These are phyloP conservation scores for Onchidella celtica DNA, from an alignment of 2,888 invertebrate genomes.

Conservation along the genomic window DNA sequence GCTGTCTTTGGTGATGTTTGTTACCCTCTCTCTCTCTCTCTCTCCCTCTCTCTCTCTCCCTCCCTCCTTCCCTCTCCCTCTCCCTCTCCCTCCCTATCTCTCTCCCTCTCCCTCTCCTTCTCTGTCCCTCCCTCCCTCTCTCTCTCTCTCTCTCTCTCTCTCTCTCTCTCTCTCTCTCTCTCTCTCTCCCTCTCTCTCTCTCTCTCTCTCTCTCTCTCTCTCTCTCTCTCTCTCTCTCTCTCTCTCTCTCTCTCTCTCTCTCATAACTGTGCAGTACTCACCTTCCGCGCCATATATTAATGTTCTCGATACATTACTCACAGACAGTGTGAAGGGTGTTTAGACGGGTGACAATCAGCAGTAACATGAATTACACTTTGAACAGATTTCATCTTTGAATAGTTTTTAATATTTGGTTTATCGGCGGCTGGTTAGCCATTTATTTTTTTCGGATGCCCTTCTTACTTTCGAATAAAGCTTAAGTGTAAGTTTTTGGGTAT, in stretches of 20 bases:
- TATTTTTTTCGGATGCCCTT: no score
- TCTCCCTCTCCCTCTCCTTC: background rate
- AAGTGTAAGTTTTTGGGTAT: no score
- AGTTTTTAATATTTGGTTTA: no score
- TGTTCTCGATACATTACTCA: no score
- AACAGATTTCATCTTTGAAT: no score
- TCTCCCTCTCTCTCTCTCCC: background rate
- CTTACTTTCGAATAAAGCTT: no score
- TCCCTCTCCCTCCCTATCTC: background rate
- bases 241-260: background rate
- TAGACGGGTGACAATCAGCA: no score
- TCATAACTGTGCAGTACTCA: no score
- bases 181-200: conserved; percentile 6
- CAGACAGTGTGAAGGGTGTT: no score
- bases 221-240: conserved; percentile 14
- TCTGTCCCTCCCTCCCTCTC: conserved; percentile 10
- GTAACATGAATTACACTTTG: no score
- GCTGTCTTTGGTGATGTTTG: background rate
- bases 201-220: conserved; percentile 14
- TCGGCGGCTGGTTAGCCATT: no score
- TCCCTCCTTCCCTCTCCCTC: background rate
- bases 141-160: conserved; percentile 14
- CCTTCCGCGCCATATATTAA: no score
- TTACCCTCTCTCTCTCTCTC: background rate
- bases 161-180: background rate